These are phyloP conservation scores for Euborellia annulipes DNA, from an alignment of 1,140 invertebrate species.

Conservation along the genomic window DNA sequence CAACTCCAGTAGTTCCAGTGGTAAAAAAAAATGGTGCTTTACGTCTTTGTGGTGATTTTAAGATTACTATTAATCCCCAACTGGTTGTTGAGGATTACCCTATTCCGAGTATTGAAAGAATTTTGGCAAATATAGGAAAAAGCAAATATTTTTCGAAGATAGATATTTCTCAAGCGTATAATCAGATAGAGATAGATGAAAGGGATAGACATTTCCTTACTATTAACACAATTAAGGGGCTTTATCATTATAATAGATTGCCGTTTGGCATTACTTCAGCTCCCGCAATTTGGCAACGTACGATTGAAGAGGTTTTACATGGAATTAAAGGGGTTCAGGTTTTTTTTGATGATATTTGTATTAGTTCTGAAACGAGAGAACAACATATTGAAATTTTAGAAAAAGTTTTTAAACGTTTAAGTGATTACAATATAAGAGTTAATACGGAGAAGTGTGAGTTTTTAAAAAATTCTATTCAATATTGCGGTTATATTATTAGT, in stretches of 20 bases:
- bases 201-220: background rate
- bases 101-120: too few species aligned
- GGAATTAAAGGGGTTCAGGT: slow-evolving; percentile 15
- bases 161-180: slow-evolving; percentile 15
- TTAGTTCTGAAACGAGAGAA: slow-evolving; percentile 15
- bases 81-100: too few species aligned
- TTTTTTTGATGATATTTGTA: slow-evolving; percentile 25
- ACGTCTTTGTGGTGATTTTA: slow-evolving; percentile 20
- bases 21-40: slow-evolving; percentile 22
- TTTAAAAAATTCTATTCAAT: slow-evolving; percentile 16
- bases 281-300: slow-evolving; percentile 26
- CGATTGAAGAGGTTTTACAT: slow-evolving; percentile 23
- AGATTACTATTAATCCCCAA: slow-evolving; percentile 8
- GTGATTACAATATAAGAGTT: slow-evolving; percentile 13
- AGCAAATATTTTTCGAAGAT: too few species aligned
- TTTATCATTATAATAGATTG: slow-evolving; percentile 22
- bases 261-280: slow-evolving; percentile 20
- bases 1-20: slow-evolving; percentile 23
- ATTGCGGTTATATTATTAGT: slow-evolving; percentile 23
- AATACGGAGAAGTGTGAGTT: slow-evolving; percentile 19
- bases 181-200: background rate
- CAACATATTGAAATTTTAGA: slow-evolving; percentile 17
- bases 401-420: slow-evolving; percentile 14
- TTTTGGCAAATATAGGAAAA: too few species aligned
- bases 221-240: slow-evolving; percentile 17